Conservation (phyloP, 2,888 invertebrate genomes). For the Thalpophila matura region DNA sequence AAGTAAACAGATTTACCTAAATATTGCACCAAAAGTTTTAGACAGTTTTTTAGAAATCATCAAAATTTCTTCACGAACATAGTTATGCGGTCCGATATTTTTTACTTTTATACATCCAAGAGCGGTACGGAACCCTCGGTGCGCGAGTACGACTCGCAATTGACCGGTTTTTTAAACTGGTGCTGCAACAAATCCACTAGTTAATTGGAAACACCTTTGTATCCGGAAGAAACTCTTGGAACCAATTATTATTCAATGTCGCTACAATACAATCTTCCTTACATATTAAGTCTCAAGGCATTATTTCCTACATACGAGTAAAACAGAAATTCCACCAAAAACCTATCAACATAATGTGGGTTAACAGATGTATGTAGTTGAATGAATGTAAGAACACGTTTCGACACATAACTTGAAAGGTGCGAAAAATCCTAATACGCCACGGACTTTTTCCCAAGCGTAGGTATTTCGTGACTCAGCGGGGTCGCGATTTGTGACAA, state of each 20-base stretch:
- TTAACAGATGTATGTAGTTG: conserved; percentile 1
- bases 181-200: background rate
- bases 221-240: conserved; percentile 36
- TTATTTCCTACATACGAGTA: conserved; percentile 29
- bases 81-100: too few relatives aligned
- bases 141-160: too few relatives aligned
- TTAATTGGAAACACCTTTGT: conserved; percentile 6
- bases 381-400: conserved; percentile 17
- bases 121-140: too few relatives aligned
- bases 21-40: too few relatives aligned
- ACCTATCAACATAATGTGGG: conserved; percentile 2
- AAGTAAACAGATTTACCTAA: too few relatives aligned
- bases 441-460: background rate
- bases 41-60: too few relatives aligned
- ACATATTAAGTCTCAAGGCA: conserved; percentile 26
- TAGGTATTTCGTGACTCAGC: conserved; percentile 36
- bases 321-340: conserved; percentile 14
- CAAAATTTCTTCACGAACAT: too few relatives aligned
- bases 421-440: conserved; percentile 20
- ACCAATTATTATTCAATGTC: conserved; percentile 30
- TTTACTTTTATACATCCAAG: too few relatives aligned
- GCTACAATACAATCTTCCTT: conserved; percentile 11
- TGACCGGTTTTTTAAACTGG: too few relatives aligned
- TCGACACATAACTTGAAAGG: background rate
- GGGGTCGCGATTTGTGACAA: background rate